Percentiles rank a stretch among this genome's conserved stretches.
These are phyloP conservation scores for Drosophila prosaltans DNA, from an alignment of 1,140 invertebrate species.

Conservation along the genomic window DNA sequence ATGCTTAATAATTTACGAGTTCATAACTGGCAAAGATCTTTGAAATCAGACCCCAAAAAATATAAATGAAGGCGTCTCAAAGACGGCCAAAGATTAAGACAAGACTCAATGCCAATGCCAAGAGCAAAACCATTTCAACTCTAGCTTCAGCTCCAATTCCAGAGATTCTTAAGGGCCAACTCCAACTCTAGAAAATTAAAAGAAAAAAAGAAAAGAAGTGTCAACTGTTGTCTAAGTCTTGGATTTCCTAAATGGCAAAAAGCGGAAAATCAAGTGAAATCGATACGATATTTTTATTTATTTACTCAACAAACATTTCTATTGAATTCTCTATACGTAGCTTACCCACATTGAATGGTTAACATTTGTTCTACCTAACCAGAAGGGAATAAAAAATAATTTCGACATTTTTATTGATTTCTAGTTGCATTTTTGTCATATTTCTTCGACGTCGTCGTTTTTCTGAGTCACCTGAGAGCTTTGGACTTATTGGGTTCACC, in stretches of 20 bases:
- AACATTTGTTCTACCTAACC: conserved; percentile 46
- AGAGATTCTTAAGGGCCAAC: neutral
- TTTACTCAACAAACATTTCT: conserved; percentile 58
- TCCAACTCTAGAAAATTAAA: conserved; percentile 21
- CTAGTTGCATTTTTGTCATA: conserved; percentile 58
- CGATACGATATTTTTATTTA: conserved; percentile 57
- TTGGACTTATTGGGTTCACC: conserved; percentile 35
- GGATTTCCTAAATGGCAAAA: conserved; percentile 48
- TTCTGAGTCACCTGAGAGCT: conserved; percentile 64
- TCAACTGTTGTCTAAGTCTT: conserved; percentile 31
- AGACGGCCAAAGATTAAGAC: conserved; percentile 20
- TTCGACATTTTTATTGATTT: conserved; percentile 71
- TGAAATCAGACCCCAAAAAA: conserved; percentile 35
- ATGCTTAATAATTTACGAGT: conserved; percentile 75
- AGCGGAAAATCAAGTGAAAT: conserved; percentile 66
- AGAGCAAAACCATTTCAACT: neutral
- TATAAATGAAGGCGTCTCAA: conserved; percentile 15
- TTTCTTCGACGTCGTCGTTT: conserved; percentile 17
- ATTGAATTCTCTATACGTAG: conserved; percentile 58
- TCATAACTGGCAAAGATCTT: conserved; percentile 64
- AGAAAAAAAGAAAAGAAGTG: neutral
- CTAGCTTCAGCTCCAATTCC: neutral
- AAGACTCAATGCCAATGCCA: conserved; percentile 31
- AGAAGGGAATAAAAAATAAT: conserved; percentile 46
- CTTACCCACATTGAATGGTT: conserved; percentile 52